Evolutionary conservation across 2,113 vertebrate species (phyloP), one percentile per base, ranked within the genome.

Genomic region (Brachyhypopomus gauderio): DNA sequence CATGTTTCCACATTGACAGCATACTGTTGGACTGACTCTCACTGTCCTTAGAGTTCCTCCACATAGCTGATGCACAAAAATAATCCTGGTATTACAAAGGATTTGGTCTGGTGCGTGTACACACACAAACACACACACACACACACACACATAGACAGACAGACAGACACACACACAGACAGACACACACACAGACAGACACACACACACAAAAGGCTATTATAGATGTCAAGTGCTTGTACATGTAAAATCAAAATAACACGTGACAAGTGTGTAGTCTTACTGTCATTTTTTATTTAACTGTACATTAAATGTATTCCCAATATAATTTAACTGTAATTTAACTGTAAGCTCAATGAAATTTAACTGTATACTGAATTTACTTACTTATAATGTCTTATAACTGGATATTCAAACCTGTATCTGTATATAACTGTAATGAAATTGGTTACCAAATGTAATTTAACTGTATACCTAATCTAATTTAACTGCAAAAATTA

Each of bases 1-100:
- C 56, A 63, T 12, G 16, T 75, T 63, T 64, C 77, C 41, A 60
- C 72, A 71, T 79, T 70, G 62, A 5, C 9, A 56, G 36, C 12
- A 56, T 25, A 67, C 34, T 45, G 20, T 70, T 62, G 41, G 8
- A 59, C 23, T 75, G 71, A 80, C 71, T 56, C 23, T 59, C 30
- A 30, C 30, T 80, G 41, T 3, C 22, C 60, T 56, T 63, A 72
- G 20, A 11, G 41, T 16, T 74, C 80, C 48, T 78, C 67, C 19
- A 73, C 80, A 85, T 81, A 71, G 55, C 75, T 81, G 41, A 52
- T 62, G 16, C 9, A 52, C 30, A 72, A 73, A 72, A 73, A 58
- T 85, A 77, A 82, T 79, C 58, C 27, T 69, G 9, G 84, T 76
- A 85, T 84, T 27, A 58, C 60, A 60, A 48, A 4, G 72, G 45